Conservation (phyloP, 2,888 invertebrate species). For the Pterobdella sp. region DNA sequence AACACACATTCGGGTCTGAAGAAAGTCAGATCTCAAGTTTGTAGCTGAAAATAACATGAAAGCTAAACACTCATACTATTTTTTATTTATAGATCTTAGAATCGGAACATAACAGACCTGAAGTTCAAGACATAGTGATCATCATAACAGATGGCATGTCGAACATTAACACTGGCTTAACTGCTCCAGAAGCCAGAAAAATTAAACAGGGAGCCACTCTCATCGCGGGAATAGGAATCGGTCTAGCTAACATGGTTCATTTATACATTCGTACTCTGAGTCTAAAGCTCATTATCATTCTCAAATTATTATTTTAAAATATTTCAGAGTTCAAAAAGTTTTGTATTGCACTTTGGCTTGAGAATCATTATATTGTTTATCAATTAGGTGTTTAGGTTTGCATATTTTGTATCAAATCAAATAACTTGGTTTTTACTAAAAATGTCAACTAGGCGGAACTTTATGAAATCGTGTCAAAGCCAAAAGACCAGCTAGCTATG, state of each 20-base stretch:
- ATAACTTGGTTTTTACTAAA: no score
- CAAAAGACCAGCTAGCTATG: constrained; percentile 33
- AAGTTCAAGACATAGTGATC: constrained; percentile 32
- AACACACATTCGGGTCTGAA: constrained; percentile 33
- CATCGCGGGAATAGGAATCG: constrained; percentile 33
- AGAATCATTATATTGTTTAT: no score
- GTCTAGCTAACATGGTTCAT: constrained; percentile 33
- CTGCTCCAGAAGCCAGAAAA: constrained; percentile 33
- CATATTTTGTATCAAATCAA: no score
- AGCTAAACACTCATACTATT: not conserved
- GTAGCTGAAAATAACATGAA: not conserved
- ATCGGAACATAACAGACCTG: constrained; percentile 29
- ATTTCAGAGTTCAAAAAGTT: no score
- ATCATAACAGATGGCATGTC: constrained; percentile 36
- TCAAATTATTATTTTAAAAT: no score
- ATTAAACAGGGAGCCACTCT: constrained; percentile 30
- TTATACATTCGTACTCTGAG: no score
- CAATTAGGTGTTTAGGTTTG: no score
- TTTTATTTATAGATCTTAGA: constrained; percentile 4
- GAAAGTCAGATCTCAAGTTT: constrained; percentile 29
- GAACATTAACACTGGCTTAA: constrained; percentile 30
- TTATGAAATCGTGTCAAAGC: constrained; percentile 41
- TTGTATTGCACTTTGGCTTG: no score
- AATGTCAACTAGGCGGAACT: constrained; percentile 41
- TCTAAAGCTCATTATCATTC: no score